Conservation (phyloP, 1,140 invertebrate species). For the Elymnias hypermnestra region DNA sequence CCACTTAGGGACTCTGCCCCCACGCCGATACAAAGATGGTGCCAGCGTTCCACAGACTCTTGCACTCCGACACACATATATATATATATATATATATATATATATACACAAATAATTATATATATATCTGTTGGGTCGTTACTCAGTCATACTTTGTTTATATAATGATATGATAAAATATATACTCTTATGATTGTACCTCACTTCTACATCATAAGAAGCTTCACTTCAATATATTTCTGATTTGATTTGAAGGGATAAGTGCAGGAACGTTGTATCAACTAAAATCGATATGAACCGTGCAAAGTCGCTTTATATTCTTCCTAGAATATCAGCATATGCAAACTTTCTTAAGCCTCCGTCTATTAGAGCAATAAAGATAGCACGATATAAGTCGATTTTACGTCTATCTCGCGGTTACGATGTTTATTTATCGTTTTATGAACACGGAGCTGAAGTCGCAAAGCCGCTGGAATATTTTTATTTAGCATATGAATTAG, state of each 20-base stretch:
- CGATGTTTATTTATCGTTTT: constrained; percentile 16
- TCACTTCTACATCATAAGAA: neutral
- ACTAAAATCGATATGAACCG: neutral
- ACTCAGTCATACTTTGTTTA: no score
- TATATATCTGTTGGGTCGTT: no score
- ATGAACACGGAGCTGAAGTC: constrained; percentile 7
- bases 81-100: no score
- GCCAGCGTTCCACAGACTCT: no score
- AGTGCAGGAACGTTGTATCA: neutral
- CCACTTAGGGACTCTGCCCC: no score
- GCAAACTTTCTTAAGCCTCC: constrained; percentile 14
- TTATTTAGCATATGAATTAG: constrained; percentile 18
- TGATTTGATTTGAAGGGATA: neutral
- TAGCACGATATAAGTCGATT: constrained; percentile 10
- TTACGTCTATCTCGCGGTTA: constrained; percentile 7
- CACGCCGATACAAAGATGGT: no score
- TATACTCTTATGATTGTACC: no score
- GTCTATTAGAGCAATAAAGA: constrained; percentile 16
- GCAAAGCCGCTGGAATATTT: constrained; percentile 8
- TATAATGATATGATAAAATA: no score
- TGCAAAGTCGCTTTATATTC: neutral
- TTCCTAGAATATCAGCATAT: constrained; percentile 8
- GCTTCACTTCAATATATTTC: neutral
- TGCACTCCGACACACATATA: no score
- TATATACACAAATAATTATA: no score